A percentile compares a stretch with the other conserved stretches of the same genome.
Evolutionary conservation across 2,888 invertebrate genomes (phyloP).

Genomic region (Drosophila recens): DNA sequence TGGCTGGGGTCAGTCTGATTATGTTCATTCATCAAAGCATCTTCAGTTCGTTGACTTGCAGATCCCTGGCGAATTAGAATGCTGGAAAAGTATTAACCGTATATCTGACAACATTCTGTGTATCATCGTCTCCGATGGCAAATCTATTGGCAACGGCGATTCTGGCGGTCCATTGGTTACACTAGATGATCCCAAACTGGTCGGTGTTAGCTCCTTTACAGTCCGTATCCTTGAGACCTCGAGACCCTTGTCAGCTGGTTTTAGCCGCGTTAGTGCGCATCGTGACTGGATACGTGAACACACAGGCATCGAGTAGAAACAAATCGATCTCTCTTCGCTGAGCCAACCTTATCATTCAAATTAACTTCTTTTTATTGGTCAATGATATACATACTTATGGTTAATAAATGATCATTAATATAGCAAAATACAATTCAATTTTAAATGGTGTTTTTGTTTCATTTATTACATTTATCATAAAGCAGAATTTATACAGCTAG

Average conservation of each 20-base stretch:
- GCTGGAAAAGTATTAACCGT: conserved; percentile 47
- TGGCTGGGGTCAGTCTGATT: conserved; percentile 65
- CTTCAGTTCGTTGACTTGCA: conserved; percentile 57
- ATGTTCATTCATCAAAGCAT: conserved; percentile 72
- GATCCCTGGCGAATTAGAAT: conserved; percentile 73
- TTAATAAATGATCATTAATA: too few species aligned
- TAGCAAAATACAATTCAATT: too few species aligned
- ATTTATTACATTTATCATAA: too few species aligned
- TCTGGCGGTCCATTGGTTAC: conserved; percentile 60
- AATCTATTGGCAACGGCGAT: conserved; percentile 49
- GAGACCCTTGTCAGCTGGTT: conserved; percentile 39
- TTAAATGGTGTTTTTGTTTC: too few species aligned
- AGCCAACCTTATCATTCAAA: neutral
- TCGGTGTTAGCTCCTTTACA: conserved; percentile 53
- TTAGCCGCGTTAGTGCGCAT: conserved; percentile 46
- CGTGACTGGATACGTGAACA: conserved; percentile 55
- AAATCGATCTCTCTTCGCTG: too few species aligned
- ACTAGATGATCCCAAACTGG: conserved; percentile 32
- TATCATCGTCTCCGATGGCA: conserved; percentile 33
- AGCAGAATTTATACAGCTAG: too few species aligned
- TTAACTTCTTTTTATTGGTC: too few species aligned
- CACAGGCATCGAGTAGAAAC: conserved; percentile 32
- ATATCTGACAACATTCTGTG: conserved; percentile 34
- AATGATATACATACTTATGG: too few species aligned
- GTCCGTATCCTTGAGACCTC: neutral